A percentile compares a stretch with the other conserved stretches of the same genome.
Conservation (phyloP, 2,888 invertebrate species). For the Amorpha juglandis region DNA sequence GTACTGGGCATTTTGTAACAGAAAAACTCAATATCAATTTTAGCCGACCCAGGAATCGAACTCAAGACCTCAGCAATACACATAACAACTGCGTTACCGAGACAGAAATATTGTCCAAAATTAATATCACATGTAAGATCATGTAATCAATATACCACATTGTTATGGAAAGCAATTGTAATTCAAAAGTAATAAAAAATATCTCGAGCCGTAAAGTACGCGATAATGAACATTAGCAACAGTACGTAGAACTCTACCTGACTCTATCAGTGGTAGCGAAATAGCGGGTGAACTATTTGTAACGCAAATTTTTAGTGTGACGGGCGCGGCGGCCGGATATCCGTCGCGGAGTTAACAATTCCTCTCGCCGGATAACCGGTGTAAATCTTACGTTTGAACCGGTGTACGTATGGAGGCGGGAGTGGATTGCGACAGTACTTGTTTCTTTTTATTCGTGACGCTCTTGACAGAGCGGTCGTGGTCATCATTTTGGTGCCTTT, state of each 20-base stretch:
- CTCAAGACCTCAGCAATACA: too few relatives aligned
- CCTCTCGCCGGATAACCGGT: conserved; percentile 74
- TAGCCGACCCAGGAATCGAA: too few relatives aligned
- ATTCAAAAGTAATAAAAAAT: neutral
- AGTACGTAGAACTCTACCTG: neutral
- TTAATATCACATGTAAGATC: too few relatives aligned
- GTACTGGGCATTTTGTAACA: too few relatives aligned
- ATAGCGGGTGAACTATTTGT: conserved; percentile 57
- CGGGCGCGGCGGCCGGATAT: conserved; percentile 58
- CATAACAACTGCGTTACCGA: too few relatives aligned
- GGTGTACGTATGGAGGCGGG: conserved; percentile 47
- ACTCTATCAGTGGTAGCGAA: conserved; percentile 22
- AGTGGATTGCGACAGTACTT: conserved; percentile 29
- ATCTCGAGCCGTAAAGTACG: neutral
- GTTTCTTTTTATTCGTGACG: too few relatives aligned
- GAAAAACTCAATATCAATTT: too few relatives aligned
- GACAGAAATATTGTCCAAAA: neutral
- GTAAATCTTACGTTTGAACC: conserved; percentile 79
- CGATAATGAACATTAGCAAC: neutral
- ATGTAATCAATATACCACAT: too few relatives aligned
- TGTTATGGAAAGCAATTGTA: too few relatives aligned
- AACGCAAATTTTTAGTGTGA: conserved; percentile 68
- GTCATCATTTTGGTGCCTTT: too few relatives aligned
- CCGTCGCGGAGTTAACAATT: conserved; percentile 64
- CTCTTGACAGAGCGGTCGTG: too few relatives aligned